Evolutionary conservation across 2,888 invertebrate species (phyloP), one percentile per base, ranked within the genome.

Genomic region (Trichogramma evanescens): DNA sequence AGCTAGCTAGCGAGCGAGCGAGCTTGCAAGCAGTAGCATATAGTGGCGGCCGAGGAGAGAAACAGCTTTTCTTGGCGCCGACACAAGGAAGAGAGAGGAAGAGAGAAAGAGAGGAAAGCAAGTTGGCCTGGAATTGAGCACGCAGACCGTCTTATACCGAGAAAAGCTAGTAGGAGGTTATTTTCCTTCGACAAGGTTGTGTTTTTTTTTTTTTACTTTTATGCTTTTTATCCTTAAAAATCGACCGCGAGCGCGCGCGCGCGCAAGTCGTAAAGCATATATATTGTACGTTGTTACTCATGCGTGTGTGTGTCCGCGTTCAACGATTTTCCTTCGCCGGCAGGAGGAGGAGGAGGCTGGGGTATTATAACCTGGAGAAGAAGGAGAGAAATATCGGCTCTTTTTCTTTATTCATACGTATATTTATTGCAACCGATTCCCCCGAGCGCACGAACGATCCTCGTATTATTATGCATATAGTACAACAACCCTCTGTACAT

Each of bases 51-150:
- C 13, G 13, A 13, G 13, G 13, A 13, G 13, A 13, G 13, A 13
- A 13, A 13, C 13, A 13, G 13, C 13, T 13, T 13, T 13, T 13
- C 13, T 13, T 13, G 13, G 13, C 13, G 13, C 13, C 13, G 13
- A 13, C 13, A 13, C 13, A 13, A n/a, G n/a, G n/a, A n/a, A n/a
- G n/a, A 49, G 41, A 57, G 57, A 50, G 53, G 52, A 42, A 48
- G 56, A 45, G 58, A 26, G 13, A 41, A 59, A 10, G 26, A 10
- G 45, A 43, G 63, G 64, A 66, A 61, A 63, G 60, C 13, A 13
- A 13, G 13, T 13, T 13, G 13, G 13, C 13, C 13, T 59, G 67
- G 66, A 67, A 67, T 64, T 63, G 66, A 58, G 13, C 13, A 13
- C 13, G 13, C 13, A 13, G 13, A 13, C 13, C 13, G 13, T 13